These are phyloP conservation scores for Apolygus lucorum DNA, from an alignment of 1,140 invertebrate species.

Conservation along the genomic window DNA sequence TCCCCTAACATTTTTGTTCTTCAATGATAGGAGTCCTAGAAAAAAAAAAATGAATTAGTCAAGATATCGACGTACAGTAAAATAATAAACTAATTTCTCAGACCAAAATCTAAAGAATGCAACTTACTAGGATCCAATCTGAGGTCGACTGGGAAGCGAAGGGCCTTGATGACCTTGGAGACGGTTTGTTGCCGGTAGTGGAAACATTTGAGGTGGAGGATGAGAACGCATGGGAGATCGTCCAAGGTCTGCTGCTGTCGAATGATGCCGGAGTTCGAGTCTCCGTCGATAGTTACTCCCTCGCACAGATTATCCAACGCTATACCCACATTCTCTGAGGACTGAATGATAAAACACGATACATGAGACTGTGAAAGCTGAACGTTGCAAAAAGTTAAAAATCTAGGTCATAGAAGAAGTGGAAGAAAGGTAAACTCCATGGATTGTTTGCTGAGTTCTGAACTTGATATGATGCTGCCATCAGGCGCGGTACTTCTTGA, in stretches of 20 bases:
- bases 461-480: too few species aligned
- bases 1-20: slow-evolving; percentile 35
- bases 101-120: background rate
- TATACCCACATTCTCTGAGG: slow-evolving; percentile 68
- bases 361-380: background rate
- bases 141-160: slow-evolving; percentile 80
- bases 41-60: slow-evolving; percentile 18
- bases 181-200: slow-evolving; percentile 72
- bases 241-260: slow-evolving; percentile 81
- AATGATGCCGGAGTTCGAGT: slow-evolving; percentile 70
- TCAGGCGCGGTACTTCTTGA: too few species aligned
- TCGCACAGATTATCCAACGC: slow-evolving; percentile 76
- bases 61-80: too few species aligned
- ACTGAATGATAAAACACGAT: slow-evolving; percentile 44
- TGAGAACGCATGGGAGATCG: slow-evolving; percentile 70
- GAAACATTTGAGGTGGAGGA: slow-evolving; percentile 74
- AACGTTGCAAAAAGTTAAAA: background rate
- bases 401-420: too few species aligned
- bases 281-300: slow-evolving; percentile 75
- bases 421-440: too few species aligned
- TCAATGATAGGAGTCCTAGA: slow-evolving; percentile 67
- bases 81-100: background rate
- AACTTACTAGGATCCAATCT: slow-evolving; percentile 81
- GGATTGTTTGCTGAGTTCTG: too few species aligned
- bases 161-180: slow-evolving; percentile 81